A percentile compares a stretch with the other conserved stretches of the same genome.
phyloP scores from a whole-genome alignment of 92 coral and sea anemone genomes.

The Muricea muricata region DNA sequence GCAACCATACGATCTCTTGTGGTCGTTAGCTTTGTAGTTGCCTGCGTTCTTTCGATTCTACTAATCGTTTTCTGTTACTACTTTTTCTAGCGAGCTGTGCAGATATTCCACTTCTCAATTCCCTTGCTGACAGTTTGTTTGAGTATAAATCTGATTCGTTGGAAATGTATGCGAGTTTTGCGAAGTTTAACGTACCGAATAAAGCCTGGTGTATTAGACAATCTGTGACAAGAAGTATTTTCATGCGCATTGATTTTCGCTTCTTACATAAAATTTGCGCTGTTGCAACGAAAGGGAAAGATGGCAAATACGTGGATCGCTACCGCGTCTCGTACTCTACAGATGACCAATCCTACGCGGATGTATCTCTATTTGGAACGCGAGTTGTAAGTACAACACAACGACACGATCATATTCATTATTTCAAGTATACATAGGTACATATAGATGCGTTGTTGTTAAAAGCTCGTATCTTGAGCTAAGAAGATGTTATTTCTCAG shows the following conservation, averaged over 20 bases:
- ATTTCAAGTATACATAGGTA: too few species aligned
- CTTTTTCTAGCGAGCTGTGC: not conserved
- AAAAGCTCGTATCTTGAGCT: too few species aligned
- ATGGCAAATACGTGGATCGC: not conserved
- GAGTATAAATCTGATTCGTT: not conserved
- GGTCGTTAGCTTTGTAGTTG: too few species aligned
- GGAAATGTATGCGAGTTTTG: not conserved
- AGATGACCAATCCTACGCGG: not conserved
- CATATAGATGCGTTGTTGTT: too few species aligned
- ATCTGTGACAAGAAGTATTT: too few species aligned
- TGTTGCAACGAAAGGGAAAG: not conserved
- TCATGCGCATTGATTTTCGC: slow-evolving; percentile 1
- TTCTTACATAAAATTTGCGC: slow-evolving; percentile 14
- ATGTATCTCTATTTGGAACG: not conserved
- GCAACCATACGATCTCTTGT: too few species aligned
- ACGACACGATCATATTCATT: too few species aligned
- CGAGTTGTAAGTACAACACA: not conserved
- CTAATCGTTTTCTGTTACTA: too few species aligned
- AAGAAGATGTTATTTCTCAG: too few species aligned
- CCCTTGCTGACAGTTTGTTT: not conserved
- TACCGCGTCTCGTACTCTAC: not conserved
- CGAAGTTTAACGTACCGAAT: not conserved
- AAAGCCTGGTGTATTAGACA: not conserved
- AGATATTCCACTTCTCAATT: not conserved
- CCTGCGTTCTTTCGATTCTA: too few species aligned